A percentile compares a stretch with the other conserved stretches of the same genome.
Conservation (phyloP, 2,113 vertebrate genomes). For the Centropus bengalensis region DNA sequence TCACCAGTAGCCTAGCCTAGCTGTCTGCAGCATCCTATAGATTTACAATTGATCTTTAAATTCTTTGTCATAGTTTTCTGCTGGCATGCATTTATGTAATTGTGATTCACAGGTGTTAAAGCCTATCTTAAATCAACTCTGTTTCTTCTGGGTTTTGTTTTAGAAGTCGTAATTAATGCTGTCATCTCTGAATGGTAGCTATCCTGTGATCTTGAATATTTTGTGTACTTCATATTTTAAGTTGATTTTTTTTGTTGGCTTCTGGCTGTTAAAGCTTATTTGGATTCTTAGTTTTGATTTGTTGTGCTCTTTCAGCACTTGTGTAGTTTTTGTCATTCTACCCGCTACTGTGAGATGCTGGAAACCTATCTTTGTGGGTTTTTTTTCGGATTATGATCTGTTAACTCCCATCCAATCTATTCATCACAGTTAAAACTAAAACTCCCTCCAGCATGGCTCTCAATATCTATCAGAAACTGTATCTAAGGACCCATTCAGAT, state of each 20-base stretch:
- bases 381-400: background rate
- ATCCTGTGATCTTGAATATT: background rate
- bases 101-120: background rate
- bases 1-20: background rate
- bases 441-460: fast-evolving
- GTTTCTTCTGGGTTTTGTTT: background rate
- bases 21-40: background rate
- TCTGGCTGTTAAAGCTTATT: background rate
- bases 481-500: background rate
- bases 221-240: background rate
- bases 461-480: background rate
- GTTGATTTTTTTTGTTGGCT: background rate
- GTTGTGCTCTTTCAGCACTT: background rate
- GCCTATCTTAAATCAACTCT: background rate
- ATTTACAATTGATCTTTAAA: background rate
- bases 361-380: background rate
- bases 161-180: background rate
- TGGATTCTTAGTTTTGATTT: background rate
- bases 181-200: background rate
- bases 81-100: background rate
- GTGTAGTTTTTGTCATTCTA: background rate
- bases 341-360: background rate
- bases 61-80: background rate
- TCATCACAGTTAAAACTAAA: background rate
- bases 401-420: background rate